Evolutionary conservation across 2,113 vertebrate genomes (phyloP), one percentile per base, ranked within the genome.

Genomic region (Cettia cetti): DNA sequence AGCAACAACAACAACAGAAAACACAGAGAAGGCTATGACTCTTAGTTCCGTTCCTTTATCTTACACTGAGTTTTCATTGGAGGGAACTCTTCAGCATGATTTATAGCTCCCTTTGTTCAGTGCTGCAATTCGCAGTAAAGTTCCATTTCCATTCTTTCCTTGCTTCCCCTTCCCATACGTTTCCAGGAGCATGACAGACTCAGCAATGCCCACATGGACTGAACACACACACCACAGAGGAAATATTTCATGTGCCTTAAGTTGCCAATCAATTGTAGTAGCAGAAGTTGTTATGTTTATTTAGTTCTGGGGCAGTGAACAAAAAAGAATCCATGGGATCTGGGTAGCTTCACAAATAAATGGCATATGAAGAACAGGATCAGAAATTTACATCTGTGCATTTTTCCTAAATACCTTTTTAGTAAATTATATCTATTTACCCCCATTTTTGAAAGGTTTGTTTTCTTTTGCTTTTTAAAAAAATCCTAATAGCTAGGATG

Each of bases 391-490:
- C 5, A n/a, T 21, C 9, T 45, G 10, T 11, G 3, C 5, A 42
- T 49, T 74, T 77, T 69, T 74, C 27, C 16, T 85, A 68, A 69
- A 61, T 31, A 5, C 0, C 2, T 28, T 65, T 61, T 26, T 70
- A 9, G 26, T 27, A 78, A 69, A 53, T 72, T 64, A 10, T 28
- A 75, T 54, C 31, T 91, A 28, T 53, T 78, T 75, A 49, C 2
- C 35, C 8, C 37, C 20, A 8, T 57, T 64, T 78, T 23, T 27
- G 2, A 65, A 85, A 64, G 1, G 2, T 49, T 42, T 52, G 0
- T 0, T 39, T 83, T 40, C n/a, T 7, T 37, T 4, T 49, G 17
- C 2, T 30, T 74, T 53, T 23, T 1, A 1, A 3, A 33, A 81
- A 27, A 44, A 10, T 10, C 27, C 15, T 50, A 23, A 56, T 4